These are phyloP conservation scores for Pedionomus torquatus DNA, from an alignment of 2,113 vertebrate genomes.

Conservation along the genomic window DNA sequence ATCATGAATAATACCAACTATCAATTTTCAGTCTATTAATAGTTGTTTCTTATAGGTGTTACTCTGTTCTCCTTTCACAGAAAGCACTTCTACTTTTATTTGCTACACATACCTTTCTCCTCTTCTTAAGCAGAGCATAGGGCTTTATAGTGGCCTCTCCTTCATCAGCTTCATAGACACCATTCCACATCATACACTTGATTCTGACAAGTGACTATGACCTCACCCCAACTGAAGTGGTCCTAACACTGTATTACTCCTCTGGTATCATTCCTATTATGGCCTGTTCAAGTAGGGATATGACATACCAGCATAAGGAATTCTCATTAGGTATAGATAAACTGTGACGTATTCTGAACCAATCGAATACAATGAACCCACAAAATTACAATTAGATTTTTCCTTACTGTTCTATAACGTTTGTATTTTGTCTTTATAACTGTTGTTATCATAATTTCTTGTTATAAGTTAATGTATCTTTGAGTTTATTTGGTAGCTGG, in stretches of 20 bases:
- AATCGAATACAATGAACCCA: not conserved
- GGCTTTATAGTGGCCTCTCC: not conserved
- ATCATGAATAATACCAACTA: not conserved
- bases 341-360: not conserved
- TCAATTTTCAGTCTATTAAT: not conserved
- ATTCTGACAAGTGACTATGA: conserved; percentile 27
- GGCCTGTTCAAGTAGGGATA: not conserved
- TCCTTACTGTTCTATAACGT: not conserved
- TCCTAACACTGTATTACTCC: not conserved
- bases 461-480: not conserved
- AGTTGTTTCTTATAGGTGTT: not conserved
- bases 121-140: not conserved
- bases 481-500: not conserved
- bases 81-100: conserved; percentile 6
- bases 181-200: not conserved
- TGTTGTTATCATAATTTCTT: not conserved
- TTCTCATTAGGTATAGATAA: not conserved
- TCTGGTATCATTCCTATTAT: not conserved
- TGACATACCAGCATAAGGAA: conserved; percentile 14
- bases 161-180: conserved; percentile 1
- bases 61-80: not conserved
- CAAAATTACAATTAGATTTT: not conserved
- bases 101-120: not conserved
- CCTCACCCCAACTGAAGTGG: conserved; percentile 21
- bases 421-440: not conserved